Evolutionary conservation across 1,140 invertebrate species (phyloP), one percentile per base, ranked within the genome.

Genomic region (Pogonomyrmex barbatus): DNA sequence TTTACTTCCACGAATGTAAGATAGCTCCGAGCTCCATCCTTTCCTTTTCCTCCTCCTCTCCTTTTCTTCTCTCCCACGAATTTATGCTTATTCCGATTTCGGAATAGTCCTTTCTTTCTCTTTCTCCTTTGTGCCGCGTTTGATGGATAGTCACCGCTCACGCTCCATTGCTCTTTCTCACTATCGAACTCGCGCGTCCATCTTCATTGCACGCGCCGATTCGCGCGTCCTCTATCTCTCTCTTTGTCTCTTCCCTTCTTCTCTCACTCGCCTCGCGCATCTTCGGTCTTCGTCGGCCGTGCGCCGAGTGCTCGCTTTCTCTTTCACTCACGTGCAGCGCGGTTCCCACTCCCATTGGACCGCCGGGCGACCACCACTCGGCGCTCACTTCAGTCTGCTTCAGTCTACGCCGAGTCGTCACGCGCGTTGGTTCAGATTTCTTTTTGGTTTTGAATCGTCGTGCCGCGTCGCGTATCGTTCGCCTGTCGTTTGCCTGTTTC

Each of bases 321-420:
- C 14, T 60, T 39, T 45, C 12, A n/a, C 65, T 52, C 30, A 24
- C 24, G 24, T 24, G 78, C 76, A 47, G 65, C 45, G 73, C 88
- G 87, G 63, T 77, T 84, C 77, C 60, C 84, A 63, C 78, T 2
- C 42, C 14, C 30, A 24, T 24, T 24, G 2, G 12, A 17, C 42
- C 33, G 24, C 6, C 45, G 76, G 24, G 24, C 78, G 85, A 60
- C 88, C 76, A 3, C 52, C 87, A 75, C 47, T 78, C 56, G 79
- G 45, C 67, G 85, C 78, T 84, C 62, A 58, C 52, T 87, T 89
- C 50, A 47, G 0, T 17, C 54, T 1, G 52, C 45, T 50, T 70
- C 90, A 92, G 92, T 92, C 90, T 87, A 86, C 75, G 85, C 86
- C 60, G 88, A 91, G 89, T 90, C 84, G 91, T 56, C 90, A 76